Evolutionary conservation across 2,797 vertebrate genomes (phyloP).

Genomic region (Sebastiscus albofasciatus): DNA sequence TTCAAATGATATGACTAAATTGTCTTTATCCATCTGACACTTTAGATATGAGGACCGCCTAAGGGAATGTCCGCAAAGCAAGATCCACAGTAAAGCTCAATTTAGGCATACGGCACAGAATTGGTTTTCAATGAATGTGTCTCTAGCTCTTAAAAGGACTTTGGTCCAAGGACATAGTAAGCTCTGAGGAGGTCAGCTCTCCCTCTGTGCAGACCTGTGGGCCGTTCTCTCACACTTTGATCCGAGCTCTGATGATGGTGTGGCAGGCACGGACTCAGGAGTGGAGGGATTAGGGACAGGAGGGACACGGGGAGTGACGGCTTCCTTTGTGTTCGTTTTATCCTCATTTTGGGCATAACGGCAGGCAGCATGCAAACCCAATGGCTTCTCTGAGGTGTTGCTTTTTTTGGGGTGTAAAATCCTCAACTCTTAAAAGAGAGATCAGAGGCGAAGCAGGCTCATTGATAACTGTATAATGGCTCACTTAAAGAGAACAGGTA

Average conservation of each 20-base stretch:
- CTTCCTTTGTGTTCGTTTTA: constrained; percentile 69
- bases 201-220: constrained; percentile 64
- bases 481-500: constrained; percentile 71
- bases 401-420: constrained; percentile 54
- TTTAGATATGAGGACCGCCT: constrained; percentile 36
- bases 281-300: constrained; percentile 76
- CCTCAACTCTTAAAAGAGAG: constrained; percentile 60
- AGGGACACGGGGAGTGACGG: constrained; percentile 63
- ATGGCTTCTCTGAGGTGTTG: constrained; percentile 55
- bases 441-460: constrained; percentile 71
- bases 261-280: constrained; percentile 65
- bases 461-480: constrained; percentile 79
- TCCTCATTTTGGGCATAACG: constrained; percentile 58
- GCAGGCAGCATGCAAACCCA: constrained; percentile 43
- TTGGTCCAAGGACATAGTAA: constrained; percentile 75
- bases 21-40: constrained; percentile 30
- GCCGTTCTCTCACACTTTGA: constrained; percentile 72
- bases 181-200: constrained; percentile 74
- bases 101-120: constrained; percentile 46
- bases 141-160: constrained; percentile 63
- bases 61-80: constrained; percentile 50
- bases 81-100: constrained; percentile 55
- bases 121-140: constrained; percentile 57
- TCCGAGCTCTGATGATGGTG: constrained; percentile 68
- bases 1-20: constrained; percentile 40